These are phyloP conservation scores for Sesia bembeciformis DNA, from an alignment of 2,888 invertebrate species.

Conservation along the genomic window DNA sequence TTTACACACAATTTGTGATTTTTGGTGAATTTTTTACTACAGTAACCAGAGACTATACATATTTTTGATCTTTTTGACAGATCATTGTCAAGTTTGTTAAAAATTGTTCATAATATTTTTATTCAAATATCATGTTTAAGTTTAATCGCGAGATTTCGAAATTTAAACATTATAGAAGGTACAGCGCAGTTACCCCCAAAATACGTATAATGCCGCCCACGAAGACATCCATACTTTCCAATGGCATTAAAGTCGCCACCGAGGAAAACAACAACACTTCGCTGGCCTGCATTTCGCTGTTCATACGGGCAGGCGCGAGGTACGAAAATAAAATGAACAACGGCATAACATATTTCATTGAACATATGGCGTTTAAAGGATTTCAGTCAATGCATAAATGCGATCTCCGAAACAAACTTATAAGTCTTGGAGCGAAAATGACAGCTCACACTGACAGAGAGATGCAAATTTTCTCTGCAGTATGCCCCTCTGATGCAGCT, in stretches of 20 bases:
- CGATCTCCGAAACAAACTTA: conserved; percentile 19
- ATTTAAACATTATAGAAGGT: neutral
- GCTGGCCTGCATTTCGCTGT: conserved; percentile 29
- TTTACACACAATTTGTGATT: too few relatives aligned
- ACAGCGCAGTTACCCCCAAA: neutral
- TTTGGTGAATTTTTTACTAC: too few relatives aligned
- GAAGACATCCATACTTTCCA: conserved; percentile 21
- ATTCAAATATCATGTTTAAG: too few relatives aligned
- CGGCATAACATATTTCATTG: conserved; percentile 50
- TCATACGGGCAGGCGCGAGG: conserved; percentile 39
- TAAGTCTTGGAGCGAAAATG: conserved; percentile 23
- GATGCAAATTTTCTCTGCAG: conserved; percentile 33
- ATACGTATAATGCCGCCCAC: conserved; percentile 1
- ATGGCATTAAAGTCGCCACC: conserved; percentile 42
- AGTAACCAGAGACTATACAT: too few relatives aligned
- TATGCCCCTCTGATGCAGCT: conserved; percentile 15
- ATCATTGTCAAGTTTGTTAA: too few relatives aligned
- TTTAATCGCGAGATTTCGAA: too few relatives aligned
- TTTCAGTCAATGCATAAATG: conserved; percentile 16
- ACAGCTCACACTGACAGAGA: conserved; percentile 37
- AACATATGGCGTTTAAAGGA: conserved; percentile 49
- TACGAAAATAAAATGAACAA: conserved; percentile 37
- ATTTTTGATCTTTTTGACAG: too few relatives aligned
- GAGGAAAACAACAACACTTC: conserved; percentile 26
- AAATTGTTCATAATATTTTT: too few relatives aligned